Evolutionary conservation across 2,888 invertebrate species (phyloP).

Genomic region (Synanthedon tipuliformis): DNA sequence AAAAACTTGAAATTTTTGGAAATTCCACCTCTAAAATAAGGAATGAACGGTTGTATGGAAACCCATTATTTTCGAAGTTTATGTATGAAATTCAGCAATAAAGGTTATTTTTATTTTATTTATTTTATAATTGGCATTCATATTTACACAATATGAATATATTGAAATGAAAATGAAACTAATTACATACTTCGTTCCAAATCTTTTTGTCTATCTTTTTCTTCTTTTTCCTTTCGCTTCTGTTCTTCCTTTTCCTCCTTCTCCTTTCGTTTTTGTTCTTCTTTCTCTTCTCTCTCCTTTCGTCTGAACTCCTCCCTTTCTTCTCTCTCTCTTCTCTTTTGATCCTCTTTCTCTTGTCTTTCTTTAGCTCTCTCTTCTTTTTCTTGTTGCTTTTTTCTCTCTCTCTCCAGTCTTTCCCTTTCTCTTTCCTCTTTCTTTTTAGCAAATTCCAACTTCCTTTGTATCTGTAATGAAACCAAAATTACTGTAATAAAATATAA

Average conservation of each 20-base stretch:
- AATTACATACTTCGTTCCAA: slow-evolving; percentile 62
- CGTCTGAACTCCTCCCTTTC: slow-evolving; percentile 57
- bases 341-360: slow-evolving; percentile 54
- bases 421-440: slow-evolving; percentile 70
- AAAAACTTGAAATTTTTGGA: no score
- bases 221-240: slow-evolving; percentile 62
- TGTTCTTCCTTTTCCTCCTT: slow-evolving; percentile 66
- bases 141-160: slow-evolving; percentile 5
- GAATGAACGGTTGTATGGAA: no score
- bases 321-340: slow-evolving; percentile 45
- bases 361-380: slow-evolving; percentile 60
- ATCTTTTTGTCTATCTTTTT: slow-evolving; percentile 64
- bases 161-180: background rate
- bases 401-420: slow-evolving; percentile 55
- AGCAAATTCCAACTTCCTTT: slow-evolving; percentile 68
- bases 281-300: slow-evolving; percentile 63
- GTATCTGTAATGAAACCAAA: slow-evolving; percentile 34
- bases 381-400: slow-evolving; percentile 51
- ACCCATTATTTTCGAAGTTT: no score
- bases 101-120: no score
- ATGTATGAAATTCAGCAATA: no score
- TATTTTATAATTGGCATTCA: no score
- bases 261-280: slow-evolving; percentile 61
- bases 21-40: no score
- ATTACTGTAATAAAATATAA: background rate